A percentile compares a stretch with the other conserved stretches of the same genome.
These are phyloP conservation scores for Ganaspis brasiliensis DNA, from an alignment of 2,888 invertebrate species.

Conservation along the genomic window DNA sequence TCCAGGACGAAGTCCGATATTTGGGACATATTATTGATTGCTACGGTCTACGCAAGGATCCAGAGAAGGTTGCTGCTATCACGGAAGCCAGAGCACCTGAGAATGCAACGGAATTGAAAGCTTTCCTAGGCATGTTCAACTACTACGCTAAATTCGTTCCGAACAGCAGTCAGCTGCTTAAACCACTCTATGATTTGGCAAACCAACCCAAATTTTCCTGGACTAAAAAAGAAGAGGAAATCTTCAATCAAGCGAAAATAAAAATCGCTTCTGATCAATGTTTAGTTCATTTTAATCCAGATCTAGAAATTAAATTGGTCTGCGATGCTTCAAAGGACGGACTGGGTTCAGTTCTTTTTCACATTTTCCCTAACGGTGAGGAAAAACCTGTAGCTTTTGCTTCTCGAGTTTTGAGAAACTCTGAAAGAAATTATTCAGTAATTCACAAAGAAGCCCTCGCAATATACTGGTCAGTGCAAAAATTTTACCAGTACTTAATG, in stretches of 20 bases:
- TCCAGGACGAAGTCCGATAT: constrained; percentile 69
- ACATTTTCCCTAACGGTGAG: too few relatives aligned
- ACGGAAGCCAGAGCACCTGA: constrained; percentile 42
- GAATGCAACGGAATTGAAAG: constrained; percentile 49
- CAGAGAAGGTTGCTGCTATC: constrained; percentile 56
- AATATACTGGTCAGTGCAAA: constrained; percentile 71
- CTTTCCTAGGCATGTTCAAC: constrained; percentile 55
- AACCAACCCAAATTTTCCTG: constrained; percentile 14
- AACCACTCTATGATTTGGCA: constrained; percentile 43
- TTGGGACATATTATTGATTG: constrained; percentile 66
- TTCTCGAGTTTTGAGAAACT: constrained; percentile 66
- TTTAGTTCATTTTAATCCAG: constrained; percentile 58
- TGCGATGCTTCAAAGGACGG: too few relatives aligned
- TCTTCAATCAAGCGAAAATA: constrained; percentile 39
- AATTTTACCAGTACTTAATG: constrained; percentile 74
- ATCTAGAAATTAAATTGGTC: too few relatives aligned
- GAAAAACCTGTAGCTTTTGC: constrained; percentile 69
- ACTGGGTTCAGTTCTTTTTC: too few relatives aligned
- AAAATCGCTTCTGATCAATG: constrained; percentile 40
- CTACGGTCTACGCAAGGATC: constrained; percentile 56
- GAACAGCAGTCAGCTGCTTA: constrained; percentile 10
- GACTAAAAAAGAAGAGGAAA: constrained; percentile 35
- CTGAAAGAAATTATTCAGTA: constrained; percentile 72
- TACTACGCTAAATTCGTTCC: constrained; percentile 53
- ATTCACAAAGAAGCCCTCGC: constrained; percentile 73